Evolutionary conservation across 2,113 vertebrate genomes (phyloP), one percentile per base, ranked within the genome.

Genomic region (Anarhynchus alexandrinus): DNA sequence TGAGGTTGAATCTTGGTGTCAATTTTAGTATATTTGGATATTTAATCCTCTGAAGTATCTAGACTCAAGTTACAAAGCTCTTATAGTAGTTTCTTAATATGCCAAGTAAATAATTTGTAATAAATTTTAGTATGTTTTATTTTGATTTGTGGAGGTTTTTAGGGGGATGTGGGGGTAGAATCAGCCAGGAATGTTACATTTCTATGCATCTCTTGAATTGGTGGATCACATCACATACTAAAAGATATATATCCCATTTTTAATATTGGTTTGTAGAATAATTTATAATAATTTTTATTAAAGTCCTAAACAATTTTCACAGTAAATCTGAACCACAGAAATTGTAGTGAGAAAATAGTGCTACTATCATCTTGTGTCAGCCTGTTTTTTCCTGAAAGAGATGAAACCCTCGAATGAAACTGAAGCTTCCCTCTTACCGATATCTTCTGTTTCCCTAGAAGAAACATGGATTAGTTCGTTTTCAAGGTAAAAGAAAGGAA

Each of bases 151-250:
- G 64, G 38, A 72, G 8, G 6, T 9, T 55, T 58, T 54, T 57
- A 42, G 40, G 13, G 27, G 17, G 3, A 26, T 30, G 22, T 45
- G 7, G 13, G 13, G 11, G 11, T n/a, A 59, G 23, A 9, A 59
- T 76, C 17, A 83, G 4, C 9, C 15, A 54, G 47, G 4, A 82
- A 36, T 0, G 0, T 25, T 66, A 3, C 14, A 38, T 34, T n/a
- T 49, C 1, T 2, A 4, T 12, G 2, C 26, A 36, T 52, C 45
- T 83, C 29, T 38, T 45, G 26, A 90, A 23, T 40, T 69, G 3
- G 5, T 67, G 43, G 5, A 55, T 71, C 19, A 11, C 10, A 23
- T 55, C 20, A 26, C 13, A 8, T 47, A 47, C 51, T 36, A 30
- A 14, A 69, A 38, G 14, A 49, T 11, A 65, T 43, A 40, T 32